Evolutionary conservation across 2,113 vertebrate species (phyloP).

Genomic region (Actenoides hombroni): DNA sequence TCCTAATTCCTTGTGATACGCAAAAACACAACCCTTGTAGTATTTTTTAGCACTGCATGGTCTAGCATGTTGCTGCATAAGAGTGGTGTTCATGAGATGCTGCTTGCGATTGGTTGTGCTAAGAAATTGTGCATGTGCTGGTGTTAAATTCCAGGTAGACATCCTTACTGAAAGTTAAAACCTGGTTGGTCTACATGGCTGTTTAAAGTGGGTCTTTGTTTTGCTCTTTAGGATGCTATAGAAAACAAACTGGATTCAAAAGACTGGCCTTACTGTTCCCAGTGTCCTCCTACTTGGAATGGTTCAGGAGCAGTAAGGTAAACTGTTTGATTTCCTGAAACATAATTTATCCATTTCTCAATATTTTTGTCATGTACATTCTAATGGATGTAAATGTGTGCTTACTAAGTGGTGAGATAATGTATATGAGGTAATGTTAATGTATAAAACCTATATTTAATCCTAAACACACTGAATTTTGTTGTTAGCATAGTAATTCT

Average conservation of each 20-base stretch:
- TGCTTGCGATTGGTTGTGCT: not conserved
- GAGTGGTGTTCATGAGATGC: not conserved
- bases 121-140: not conserved
- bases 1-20: not conserved
- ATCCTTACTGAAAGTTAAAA: not conserved
- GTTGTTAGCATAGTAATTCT: not conserved
- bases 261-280: slow-evolving; percentile 92
- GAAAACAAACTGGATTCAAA: slow-evolving; percentile 92
- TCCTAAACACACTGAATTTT: not conserved
- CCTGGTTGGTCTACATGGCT: not conserved
- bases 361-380: not conserved
- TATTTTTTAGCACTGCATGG: not conserved
- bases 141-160: not conserved
- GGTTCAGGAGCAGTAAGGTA: slow-evolving; percentile 93
- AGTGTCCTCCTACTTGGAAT: slow-evolving; percentile 90
- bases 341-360: not conserved
- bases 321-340: not conserved
- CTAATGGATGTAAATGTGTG: rapidly evolving
- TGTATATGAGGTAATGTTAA: not conserved
- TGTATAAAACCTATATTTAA: rapidly evolving
- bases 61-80: not conserved
- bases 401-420: not conserved
- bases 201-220: not conserved
- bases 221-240: slow-evolving; percentile 82
- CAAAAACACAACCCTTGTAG: not conserved